These are phyloP conservation scores for Melanaphis sacchari DNA, from an alignment of 1,140 invertebrate species.

Conservation along the genomic window DNA sequence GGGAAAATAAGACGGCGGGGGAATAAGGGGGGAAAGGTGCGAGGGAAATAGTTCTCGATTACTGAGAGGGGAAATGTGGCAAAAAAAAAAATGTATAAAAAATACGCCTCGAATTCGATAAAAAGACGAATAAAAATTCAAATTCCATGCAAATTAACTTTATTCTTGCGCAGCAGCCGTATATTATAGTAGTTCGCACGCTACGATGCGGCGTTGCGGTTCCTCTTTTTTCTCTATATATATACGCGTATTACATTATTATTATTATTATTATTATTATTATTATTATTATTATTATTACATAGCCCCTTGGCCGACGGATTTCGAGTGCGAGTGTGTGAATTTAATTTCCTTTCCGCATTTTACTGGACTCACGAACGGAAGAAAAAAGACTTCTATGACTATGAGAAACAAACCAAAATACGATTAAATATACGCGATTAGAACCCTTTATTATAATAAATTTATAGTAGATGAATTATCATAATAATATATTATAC, in stretches of 20 bases:
- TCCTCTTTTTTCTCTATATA: neutral
- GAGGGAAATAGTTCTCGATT: slow-evolving; percentile 33
- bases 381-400: neutral
- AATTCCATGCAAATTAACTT: slow-evolving; percentile 53
- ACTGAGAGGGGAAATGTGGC: slow-evolving; percentile 11
- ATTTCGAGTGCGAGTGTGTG: neutral
- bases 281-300: slow-evolving; percentile 8
- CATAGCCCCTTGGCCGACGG: neutral
- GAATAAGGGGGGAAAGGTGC: too few species aligned
- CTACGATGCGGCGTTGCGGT: neutral
- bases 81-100: slow-evolving; percentile 23
- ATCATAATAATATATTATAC: neutral
- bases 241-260: neutral
- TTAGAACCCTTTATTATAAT: neutral
- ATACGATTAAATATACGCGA: neutral
- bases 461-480: neutral
- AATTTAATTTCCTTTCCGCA: slow-evolving; percentile 10
- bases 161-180: slow-evolving; percentile 8
- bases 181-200: slow-evolving; percentile 20
- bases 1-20: neutral
- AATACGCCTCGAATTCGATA: slow-evolving; percentile 27
- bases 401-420: neutral
- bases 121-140: slow-evolving; percentile 44
- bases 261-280: slow-evolving; percentile 15
- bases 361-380: neutral